Percentiles rank a stretch among this genome's conserved stretches.
phyloP scores from a whole-genome alignment of 2,113 vertebrate genomes.

The Anhinga anhinga region DNA sequence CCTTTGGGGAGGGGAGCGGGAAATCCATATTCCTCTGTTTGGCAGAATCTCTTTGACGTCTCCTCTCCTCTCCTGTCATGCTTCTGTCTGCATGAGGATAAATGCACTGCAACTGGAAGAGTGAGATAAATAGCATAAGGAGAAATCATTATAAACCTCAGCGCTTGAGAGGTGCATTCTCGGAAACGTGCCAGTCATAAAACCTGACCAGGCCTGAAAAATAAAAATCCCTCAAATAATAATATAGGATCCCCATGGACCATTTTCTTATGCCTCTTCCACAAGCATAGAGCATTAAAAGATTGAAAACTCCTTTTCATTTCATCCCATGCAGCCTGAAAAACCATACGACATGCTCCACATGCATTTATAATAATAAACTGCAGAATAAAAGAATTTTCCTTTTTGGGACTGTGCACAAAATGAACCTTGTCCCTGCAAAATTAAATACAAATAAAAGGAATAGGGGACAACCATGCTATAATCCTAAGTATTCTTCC shows the following conservation, averaged over 20 bases:
- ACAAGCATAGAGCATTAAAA: slow-evolving; percentile 46
- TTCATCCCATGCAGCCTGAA: slow-evolving; percentile 37
- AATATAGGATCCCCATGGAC: slow-evolving; percentile 51
- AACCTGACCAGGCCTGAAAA: slow-evolving; percentile 56
- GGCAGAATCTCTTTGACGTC: slow-evolving; percentile 58
- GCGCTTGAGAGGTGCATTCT: slow-evolving; percentile 23
- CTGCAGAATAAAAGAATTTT: slow-evolving; percentile 1
- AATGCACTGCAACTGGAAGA: slow-evolving; percentile 62
- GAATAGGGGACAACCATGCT: background rate
- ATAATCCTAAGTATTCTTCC: background rate
- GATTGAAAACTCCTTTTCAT: slow-evolving; percentile 46
- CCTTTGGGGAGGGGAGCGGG: background rate
- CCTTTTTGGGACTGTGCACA: background rate
- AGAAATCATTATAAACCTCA: slow-evolving; percentile 62
- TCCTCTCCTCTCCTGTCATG: slow-evolving; percentile 51
- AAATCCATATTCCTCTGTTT: slow-evolving; percentile 49
- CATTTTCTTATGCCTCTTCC: slow-evolving; percentile 53
- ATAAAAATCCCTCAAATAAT: slow-evolving; percentile 56
- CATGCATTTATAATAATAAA: slow-evolving; percentile 20
- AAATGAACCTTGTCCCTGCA: slow-evolving; percentile 12
- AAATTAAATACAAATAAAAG: slow-evolving; percentile 34
- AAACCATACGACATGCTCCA: background rate
- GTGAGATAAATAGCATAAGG: slow-evolving; percentile 59
- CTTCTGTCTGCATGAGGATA: slow-evolving; percentile 44
- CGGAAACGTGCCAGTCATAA: slow-evolving; percentile 27